Base-by-base conservation (phyloP, 2,888 invertebrate species). In the Malachius bipustulatus region DNA sequence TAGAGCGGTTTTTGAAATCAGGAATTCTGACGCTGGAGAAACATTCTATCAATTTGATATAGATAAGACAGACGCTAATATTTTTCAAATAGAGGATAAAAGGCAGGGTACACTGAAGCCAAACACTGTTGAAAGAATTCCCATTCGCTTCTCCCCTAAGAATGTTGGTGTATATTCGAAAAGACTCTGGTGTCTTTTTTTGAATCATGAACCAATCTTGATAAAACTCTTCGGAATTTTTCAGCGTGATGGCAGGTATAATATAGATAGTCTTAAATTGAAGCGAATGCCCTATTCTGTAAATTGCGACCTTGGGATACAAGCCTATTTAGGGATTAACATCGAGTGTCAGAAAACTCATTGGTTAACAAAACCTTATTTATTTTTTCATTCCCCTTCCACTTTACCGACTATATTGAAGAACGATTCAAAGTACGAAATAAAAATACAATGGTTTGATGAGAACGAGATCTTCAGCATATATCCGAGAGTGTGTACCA, bases 171-270 rank as follows among this genome's bases (percentile, higher is more conserved):
- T 19, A 8, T 19, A 19, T n/a, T 6, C 24, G 6, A n/a, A 19
- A n/a, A 19, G n/a, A n/a, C 24, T 19, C n/a, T 19, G 24, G 24
- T 19, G 24, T n/a, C n/a, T 19, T 8, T n/a, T 19, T 19, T 19
- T n/a, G n/a, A 8, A 19, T 19, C 24, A 19, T 6, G 24, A 19
- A 19, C 24, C 24, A 8, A 6, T 19, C n/a, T 8, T 19, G 24
- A n/a, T 19, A 19, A 6, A 8, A 19, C 24, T 19, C 24, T 19
- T 8, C n/a, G 24, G 24, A 19, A 19, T n/a, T n/a, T n/a, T n/a
- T n/a, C n/a, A n/a, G n/a, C n/a, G n/a, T n/a, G n/a, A n/a, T n/a
- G n/a, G n/a, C n/a, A n/a, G n/a, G n/a, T n/a, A n/a, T n/a, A n/a
- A n/a, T n/a, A n/a, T n/a, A n/a, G n/a, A n/a, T n/a, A n/a, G n/a